phyloP scores from a whole-genome alignment of 2,888 invertebrate genomes.

The Habroteleia sp. region DNA sequence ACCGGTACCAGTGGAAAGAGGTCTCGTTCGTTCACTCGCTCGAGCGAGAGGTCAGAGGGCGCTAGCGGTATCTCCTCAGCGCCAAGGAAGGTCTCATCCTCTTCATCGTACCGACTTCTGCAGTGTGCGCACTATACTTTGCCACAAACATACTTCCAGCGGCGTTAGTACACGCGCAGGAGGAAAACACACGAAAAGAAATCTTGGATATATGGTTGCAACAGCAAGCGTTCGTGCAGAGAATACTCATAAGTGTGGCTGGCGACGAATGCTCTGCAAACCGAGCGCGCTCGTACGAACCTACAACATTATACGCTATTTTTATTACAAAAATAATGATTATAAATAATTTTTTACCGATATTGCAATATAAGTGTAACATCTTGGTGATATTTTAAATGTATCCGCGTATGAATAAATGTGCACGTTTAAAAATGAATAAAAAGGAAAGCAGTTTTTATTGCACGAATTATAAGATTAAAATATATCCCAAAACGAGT shows the following conservation, averaged over 20 bases:
- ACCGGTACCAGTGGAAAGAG: conserved; percentile 75
- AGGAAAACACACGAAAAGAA: conserved; percentile 55
- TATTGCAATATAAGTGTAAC: no score
- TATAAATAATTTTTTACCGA: no score
- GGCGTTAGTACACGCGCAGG: conserved; percentile 48
- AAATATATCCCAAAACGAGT: no score
- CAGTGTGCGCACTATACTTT: conserved; percentile 57
- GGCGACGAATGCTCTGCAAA: conserved; percentile 47
- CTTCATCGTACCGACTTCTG: conserved; percentile 61
- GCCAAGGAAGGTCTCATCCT: conserved; percentile 65
- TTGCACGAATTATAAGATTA: no score
- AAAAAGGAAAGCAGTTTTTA: no score
- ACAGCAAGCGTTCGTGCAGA: conserved; percentile 64
- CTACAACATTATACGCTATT: conserved; percentile 67
- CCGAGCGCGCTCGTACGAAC: conserved; percentile 49
- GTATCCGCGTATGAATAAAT: no score
- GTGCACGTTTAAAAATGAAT: no score
- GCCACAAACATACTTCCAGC: conserved; percentile 57
- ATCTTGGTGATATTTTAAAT: no score
- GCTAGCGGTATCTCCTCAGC: conserved; percentile 79
- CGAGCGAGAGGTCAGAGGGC: conserved; percentile 78
- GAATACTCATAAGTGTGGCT: conserved; percentile 65
- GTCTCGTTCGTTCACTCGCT: conserved; percentile 73
- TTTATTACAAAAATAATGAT: no score
- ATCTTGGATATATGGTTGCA: conserved; percentile 59